A percentile compares a stretch with the other conserved stretches of the same genome.
These are phyloP conservation scores for Noctua fimbriata DNA, from an alignment of 2,888 invertebrate species.

Conservation along the genomic window DNA sequence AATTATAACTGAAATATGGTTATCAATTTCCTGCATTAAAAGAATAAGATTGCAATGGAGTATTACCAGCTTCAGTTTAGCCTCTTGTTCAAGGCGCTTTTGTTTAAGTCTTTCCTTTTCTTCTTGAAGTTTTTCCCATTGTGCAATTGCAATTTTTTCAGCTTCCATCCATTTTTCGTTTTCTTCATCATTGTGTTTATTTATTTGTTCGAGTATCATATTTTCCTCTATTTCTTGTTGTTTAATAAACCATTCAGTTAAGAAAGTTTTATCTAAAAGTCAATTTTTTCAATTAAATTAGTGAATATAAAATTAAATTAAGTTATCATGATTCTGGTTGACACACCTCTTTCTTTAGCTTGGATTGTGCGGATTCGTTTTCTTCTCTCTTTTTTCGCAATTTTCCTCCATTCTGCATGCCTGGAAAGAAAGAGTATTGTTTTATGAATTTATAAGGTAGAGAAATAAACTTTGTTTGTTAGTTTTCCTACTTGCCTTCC, in stretches of 20 bases:
- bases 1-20: neutral
- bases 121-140: slow-evolving; percentile 91
- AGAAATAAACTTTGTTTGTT: neutral
- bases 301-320: neutral
- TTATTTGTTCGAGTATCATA: slow-evolving; percentile 89
- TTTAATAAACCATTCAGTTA: slow-evolving; percentile 58
- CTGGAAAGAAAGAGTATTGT: slow-evolving; percentile 75
- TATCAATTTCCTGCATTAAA: neutral
- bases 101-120: slow-evolving; percentile 89
- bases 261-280: slow-evolving; percentile 48
- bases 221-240: slow-evolving; percentile 86
- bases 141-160: slow-evolving; percentile 91
- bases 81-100: slow-evolving; percentile 91
- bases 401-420: slow-evolving; percentile 93
- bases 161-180: slow-evolving; percentile 92
- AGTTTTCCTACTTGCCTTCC: slow-evolving; percentile 35
- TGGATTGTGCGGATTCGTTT: slow-evolving; percentile 91
- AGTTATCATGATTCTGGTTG: neutral
- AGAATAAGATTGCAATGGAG: neutral
- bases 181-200: slow-evolving; percentile 88
- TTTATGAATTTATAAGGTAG: neutral
- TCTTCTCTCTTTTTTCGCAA: slow-evolving; percentile 93
- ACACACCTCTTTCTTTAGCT: slow-evolving; percentile 90
- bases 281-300: neutral
- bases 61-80: slow-evolving; percentile 86